These are phyloP conservation scores for Phengaris alcon DNA, from an alignment of 2,888 invertebrate genomes.

Conservation along the genomic window DNA sequence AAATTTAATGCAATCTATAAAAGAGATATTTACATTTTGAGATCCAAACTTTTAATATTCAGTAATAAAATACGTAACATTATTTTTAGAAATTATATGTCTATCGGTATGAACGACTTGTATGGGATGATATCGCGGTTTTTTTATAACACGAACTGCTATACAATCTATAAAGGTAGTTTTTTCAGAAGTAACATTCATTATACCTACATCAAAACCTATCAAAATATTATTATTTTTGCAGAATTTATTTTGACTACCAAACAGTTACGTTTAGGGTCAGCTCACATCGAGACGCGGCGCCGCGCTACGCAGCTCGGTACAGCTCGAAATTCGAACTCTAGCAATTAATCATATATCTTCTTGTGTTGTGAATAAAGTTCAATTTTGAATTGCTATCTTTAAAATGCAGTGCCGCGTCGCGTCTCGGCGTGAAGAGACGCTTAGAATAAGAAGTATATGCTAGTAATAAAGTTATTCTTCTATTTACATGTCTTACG, in stretches of 20 bases:
- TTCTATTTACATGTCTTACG: neutral
- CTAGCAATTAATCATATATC: no score
- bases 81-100: constrained; percentile 9
- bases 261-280: neutral
- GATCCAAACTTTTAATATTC: constrained; percentile 11
- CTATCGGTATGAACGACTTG: neutral
- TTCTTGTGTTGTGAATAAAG: no score
- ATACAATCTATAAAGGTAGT: neutral
- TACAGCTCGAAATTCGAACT: no score
- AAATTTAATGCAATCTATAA: neutral
- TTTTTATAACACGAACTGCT: no score
- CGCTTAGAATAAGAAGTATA: no score
- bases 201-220: neutral
- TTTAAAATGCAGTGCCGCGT: no score
- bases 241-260: neutral
- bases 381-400: no score
- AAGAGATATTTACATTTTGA: neutral
- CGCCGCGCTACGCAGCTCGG: no score
- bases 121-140: neutral
- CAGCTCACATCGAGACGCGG: no score
- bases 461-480: neutral
- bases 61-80: constrained; percentile 4
- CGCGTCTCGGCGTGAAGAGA: no score
- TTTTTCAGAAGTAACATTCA: neutral
- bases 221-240: neutral